Evolutionary conservation across 2,113 vertebrate species (phyloP).

Genomic region (Ariopsis seemanni): DNA sequence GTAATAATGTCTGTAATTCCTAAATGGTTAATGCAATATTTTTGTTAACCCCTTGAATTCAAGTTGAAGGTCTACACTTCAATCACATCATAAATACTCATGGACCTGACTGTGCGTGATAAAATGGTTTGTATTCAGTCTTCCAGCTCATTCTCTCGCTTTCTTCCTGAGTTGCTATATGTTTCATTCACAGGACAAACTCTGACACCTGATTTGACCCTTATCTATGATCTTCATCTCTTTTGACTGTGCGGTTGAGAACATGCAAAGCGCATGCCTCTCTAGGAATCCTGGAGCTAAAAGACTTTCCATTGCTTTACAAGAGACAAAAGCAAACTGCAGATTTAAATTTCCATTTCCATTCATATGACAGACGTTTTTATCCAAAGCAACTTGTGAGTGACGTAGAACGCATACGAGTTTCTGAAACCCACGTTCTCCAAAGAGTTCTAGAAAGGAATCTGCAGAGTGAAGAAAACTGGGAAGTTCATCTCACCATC

Average conservation of each 20-base stretch:
- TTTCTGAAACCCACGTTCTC: neutral
- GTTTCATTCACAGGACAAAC: neutral
- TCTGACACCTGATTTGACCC: neutral
- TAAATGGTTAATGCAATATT: too few species aligned
- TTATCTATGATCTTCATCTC: neutral
- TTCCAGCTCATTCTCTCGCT: neutral
- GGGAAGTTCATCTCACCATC: neutral
- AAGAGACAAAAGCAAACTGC: neutral
- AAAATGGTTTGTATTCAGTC: too few species aligned
- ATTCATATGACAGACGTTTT: neutral
- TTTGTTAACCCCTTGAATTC: too few species aligned
- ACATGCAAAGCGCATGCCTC: conserved; percentile 1
- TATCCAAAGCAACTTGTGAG: neutral
- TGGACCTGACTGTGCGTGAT: too few species aligned
- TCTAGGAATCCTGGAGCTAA: neutral
- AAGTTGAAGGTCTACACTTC: too few species aligned
- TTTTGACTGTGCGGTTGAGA: conserved; percentile 26
- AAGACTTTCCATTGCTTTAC: conserved; percentile 5
- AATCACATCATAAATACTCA: too few species aligned
- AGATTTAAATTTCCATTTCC: neutral
- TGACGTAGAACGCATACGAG: neutral
- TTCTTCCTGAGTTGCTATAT: neutral
- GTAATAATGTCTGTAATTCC: too few species aligned
- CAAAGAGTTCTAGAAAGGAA: neutral
- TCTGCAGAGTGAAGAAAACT: neutral